phyloP scores from a whole-genome alignment of 2,113 vertebrate species.

The Girardinichthys multiradiatus region DNA sequence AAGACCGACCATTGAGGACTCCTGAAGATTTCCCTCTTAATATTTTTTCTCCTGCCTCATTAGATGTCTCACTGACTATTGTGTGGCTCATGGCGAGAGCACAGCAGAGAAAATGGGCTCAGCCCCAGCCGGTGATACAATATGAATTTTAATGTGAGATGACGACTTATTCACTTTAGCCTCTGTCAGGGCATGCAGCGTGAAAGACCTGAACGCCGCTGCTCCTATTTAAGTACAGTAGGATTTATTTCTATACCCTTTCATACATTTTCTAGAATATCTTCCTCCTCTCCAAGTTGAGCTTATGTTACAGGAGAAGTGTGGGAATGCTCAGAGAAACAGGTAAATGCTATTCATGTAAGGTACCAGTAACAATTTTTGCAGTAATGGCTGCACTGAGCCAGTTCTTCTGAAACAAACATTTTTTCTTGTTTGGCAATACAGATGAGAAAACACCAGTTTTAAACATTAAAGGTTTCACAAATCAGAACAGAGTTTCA shows the following conservation, averaged over 20 bases:
- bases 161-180: slow-evolving; percentile 67
- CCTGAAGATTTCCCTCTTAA: slow-evolving; percentile 46
- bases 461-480: neutral
- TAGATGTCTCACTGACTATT: slow-evolving; percentile 59
- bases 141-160: slow-evolving; percentile 68
- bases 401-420: neutral
- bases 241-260: slow-evolving; percentile 47
- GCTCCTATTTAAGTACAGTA: slow-evolving; percentile 60
- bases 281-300: slow-evolving; percentile 31
- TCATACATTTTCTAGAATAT: slow-evolving; percentile 42
- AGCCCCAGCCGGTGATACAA: slow-evolving; percentile 56
- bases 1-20: slow-evolving; percentile 36
- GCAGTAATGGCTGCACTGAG: neutral
- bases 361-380: slow-evolving; percentile 1
- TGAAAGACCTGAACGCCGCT: slow-evolving; percentile 60
- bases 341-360: slow-evolving; percentile 37
- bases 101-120: slow-evolving; percentile 61
- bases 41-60: slow-evolving; percentile 64
- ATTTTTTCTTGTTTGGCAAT: neutral
- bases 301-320: slow-evolving; percentile 16
- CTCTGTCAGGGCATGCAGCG: slow-evolving; percentile 49
- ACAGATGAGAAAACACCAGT: neutral
- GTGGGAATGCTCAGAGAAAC: slow-evolving; percentile 21
- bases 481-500: neutral
- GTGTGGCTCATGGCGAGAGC: slow-evolving; percentile 55